Percentiles rank a stretch among this genome's conserved stretches.
phyloP scores from a whole-genome alignment of 2,888 invertebrate genomes.

The Aphodius sticticus region DNA sequence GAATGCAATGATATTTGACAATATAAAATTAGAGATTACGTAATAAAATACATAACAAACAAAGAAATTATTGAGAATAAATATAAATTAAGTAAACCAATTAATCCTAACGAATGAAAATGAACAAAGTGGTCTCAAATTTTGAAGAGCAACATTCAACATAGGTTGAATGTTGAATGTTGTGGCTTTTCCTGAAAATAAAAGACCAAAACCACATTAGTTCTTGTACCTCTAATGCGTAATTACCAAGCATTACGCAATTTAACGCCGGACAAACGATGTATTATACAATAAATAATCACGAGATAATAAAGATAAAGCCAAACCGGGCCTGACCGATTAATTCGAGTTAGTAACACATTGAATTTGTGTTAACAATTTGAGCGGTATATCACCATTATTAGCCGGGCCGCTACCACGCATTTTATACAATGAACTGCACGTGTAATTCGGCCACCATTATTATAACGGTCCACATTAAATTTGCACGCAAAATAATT shows the following conservation, averaged over 20 bases:
- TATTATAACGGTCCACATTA: not conserved
- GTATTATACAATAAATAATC: not conserved
- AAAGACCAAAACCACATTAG: no score
- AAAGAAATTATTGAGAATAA: no score
- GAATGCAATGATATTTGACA: no score
- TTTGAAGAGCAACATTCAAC: no score
- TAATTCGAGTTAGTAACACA: slow-evolving; percentile 21
- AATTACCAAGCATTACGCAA: not conserved
- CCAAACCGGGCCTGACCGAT: not conserved
- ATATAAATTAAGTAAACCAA: no score
- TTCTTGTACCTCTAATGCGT: not conserved
- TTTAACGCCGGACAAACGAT: not conserved
- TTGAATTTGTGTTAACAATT: slow-evolving; percentile 25
- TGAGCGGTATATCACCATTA: slow-evolving; percentile 24
- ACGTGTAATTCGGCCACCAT: not conserved
- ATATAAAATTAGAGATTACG: no score
- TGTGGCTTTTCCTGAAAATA: no score
- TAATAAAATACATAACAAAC: no score
- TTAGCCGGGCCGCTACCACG: not conserved
- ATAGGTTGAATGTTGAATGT: no score
- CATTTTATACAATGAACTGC: not conserved
- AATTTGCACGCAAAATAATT: not conserved
- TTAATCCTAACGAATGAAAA: no score
- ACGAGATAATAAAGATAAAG: not conserved
- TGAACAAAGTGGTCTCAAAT: no score